A percentile compares a stretch with the other conserved stretches of the same genome.
These are phyloP conservation scores for Polylopha cassiicola DNA, from an alignment of 2,888 invertebrate genomes.

Conservation along the genomic window DNA sequence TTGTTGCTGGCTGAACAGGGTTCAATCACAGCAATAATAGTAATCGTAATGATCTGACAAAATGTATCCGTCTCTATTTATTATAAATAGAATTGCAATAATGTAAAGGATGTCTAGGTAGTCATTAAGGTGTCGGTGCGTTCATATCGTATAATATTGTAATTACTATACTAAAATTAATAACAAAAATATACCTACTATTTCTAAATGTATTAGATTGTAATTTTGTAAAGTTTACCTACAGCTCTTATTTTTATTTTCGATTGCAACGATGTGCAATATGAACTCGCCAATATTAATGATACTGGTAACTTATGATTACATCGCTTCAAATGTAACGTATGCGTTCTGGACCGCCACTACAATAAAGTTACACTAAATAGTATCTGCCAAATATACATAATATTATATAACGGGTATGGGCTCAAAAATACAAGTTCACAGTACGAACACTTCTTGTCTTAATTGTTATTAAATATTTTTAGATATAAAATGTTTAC, in stretches of 20 bases:
- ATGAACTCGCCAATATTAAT: constrained; percentile 12
- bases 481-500: too few species aligned
- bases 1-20: too few species aligned
- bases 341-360: too few species aligned
- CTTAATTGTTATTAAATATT: too few species aligned
- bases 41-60: constrained; percentile 14
- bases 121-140: constrained; percentile 16
- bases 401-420: constrained; percentile 7
- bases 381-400: constrained; percentile 20
- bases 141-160: constrained; percentile 9
- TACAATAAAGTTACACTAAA: too few species aligned
- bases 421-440: constrained; percentile 5
- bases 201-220: too few species aligned
- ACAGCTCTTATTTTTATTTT: too few species aligned
- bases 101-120: constrained; percentile 21
- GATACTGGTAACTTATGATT: constrained; percentile 16
- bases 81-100: constrained; percentile 24
- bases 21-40: constrained; percentile 20
- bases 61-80: constrained; percentile 24
- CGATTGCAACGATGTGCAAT: constrained; percentile 9
- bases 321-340: constrained; percentile 6
- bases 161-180: too few species aligned
- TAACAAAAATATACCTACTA: too few species aligned
- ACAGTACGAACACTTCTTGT: too few species aligned
- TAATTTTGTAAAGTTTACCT: too few species aligned